Conservation (phyloP, 2,888 invertebrate genomes). For the Platypus cylindrus region DNA sequence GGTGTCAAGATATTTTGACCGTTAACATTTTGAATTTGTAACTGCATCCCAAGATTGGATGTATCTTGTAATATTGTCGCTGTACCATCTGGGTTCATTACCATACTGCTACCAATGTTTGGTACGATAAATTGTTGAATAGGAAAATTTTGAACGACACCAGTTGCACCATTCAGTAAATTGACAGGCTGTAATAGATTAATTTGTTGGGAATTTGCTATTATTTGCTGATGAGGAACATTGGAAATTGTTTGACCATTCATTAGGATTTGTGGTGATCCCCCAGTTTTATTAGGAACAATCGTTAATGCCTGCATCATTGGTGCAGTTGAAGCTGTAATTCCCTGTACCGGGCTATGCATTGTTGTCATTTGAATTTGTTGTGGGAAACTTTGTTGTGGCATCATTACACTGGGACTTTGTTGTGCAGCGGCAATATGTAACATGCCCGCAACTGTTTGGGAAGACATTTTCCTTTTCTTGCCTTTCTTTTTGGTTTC, state of each 20-base stretch:
- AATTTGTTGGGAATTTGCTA: conserved; percentile 49
- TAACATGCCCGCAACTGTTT: conserved; percentile 57
- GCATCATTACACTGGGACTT: conserved; percentile 48
- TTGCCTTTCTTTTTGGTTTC: conserved; percentile 46
- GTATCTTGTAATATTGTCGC: conserved; percentile 62
- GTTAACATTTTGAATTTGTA: conserved; percentile 69
- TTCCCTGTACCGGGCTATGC: conserved; percentile 53
- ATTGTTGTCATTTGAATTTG: conserved; percentile 60
- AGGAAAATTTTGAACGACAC: conserved; percentile 62
- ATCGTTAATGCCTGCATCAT: conserved; percentile 66
- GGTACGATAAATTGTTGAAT: conserved; percentile 77
- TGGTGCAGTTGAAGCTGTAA: conserved; percentile 51
- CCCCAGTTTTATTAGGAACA: conserved; percentile 61
- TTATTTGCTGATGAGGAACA: conserved; percentile 54
- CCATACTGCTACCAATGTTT: conserved; percentile 59
- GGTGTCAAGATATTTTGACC: conserved; percentile 65
- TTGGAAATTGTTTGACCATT: conserved; percentile 50
- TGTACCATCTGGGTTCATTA: conserved; percentile 63
- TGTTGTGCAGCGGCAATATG: conserved; percentile 58
- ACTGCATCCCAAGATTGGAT: conserved; percentile 55
- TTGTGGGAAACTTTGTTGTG: conserved; percentile 48
- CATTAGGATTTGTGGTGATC: conserved; percentile 63
- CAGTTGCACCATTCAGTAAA: conserved; percentile 55
- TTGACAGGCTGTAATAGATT: conserved; percentile 73
- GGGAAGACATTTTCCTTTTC: conserved; percentile 62